Evolutionary conservation across 2,113 vertebrate species (phyloP), one percentile per base, ranked within the genome.

Genomic region (Terrapene triunguis): DNA sequence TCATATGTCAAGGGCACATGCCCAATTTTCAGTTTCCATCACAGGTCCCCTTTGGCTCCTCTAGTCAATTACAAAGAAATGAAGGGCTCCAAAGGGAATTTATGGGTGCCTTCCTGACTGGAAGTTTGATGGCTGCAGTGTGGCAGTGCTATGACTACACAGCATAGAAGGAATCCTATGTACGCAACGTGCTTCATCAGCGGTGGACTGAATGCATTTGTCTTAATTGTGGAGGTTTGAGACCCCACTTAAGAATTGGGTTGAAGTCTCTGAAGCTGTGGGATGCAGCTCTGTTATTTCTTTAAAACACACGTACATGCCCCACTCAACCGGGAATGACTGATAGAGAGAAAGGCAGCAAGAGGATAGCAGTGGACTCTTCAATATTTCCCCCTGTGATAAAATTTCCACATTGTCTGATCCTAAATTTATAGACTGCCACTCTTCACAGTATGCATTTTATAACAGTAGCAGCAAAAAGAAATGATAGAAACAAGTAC

Each of bases 401-500:
- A 53, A 74, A n/a, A 25, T 21, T 50, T 80, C 85, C 80, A 4
- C 2, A 38, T 54, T 74, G 1, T 1, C 51, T 32, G 29, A 1
- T 17, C 8, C 62, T 10, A 87, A 79, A 94, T 11, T 51, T 74
- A 2, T 24, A 27, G 82, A 6, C 19, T 81, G 88, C 84, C 10
- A 42, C 57, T n/a, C 3, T 88, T 22, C n/a, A 50, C 5, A 0
- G 42, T 19, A 0, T 22, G 2, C 0, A 0, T 24, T 5, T 62
- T 50, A 4, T 47, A 62, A 0, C 55, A 13, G 72, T 69, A 78
- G 2, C 35, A 72, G 65, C 65, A n/a, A 38, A 21, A 72, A 69
- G 65, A 29, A 38, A 9, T 38, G 22, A 2, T 24, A 6, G 17
- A 42, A 62, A 48, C n/a, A 12, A 1, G 5, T 0, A 0, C 47